phyloP scores from a whole-genome alignment of 1,140 invertebrate species.

The Drosophila equinoxialis region DNA sequence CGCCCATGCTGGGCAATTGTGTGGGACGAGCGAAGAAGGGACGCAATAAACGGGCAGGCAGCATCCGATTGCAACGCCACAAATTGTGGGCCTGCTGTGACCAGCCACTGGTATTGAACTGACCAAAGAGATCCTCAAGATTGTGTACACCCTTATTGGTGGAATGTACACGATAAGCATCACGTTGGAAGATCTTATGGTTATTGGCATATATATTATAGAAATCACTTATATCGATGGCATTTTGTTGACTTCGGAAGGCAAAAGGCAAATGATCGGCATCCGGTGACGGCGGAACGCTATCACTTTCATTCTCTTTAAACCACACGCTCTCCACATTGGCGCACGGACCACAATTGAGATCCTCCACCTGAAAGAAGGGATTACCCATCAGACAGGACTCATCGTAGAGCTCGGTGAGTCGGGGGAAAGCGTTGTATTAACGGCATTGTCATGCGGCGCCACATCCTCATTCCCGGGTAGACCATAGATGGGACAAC shows the following conservation, averaged over 20 bases:
- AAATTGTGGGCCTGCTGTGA: conserved; percentile 63
- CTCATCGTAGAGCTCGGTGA: conserved; percentile 88
- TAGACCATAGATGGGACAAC: conserved; percentile 84
- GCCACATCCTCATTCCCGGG: conserved; percentile 84
- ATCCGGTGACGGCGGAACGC: conserved; percentile 11
- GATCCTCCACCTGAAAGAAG: conserved; percentile 86
- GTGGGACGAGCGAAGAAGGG: conserved; percentile 86
- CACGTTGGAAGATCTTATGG: conserved; percentile 83
- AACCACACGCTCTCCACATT: conserved; percentile 85
- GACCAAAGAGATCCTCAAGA: conserved; percentile 78
- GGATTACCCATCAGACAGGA: conserved; percentile 89
- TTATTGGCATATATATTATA: conserved; percentile 83
- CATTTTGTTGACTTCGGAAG: conserved; percentile 80
- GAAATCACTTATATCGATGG: conserved; percentile 82
- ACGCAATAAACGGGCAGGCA: conserved; percentile 85
- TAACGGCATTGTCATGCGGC: conserved; percentile 84
- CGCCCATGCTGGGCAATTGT: conserved; percentile 83
- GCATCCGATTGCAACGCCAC: conserved; percentile 88
- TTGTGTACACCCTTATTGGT: conserved; percentile 82
- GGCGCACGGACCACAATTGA: conserved; percentile 89
- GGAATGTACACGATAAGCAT: conserved; percentile 84
- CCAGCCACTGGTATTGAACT: conserved; percentile 65
- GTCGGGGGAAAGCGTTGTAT: conserved; percentile 83
- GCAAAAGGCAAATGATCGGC: conserved; percentile 61
- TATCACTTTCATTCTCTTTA: conserved; percentile 45